Percentiles rank a stretch among this genome's conserved stretches.
These are phyloP conservation scores for Drosophila nigricruria DNA, from an alignment of 2,888 invertebrate genomes.

Conservation along the genomic window DNA sequence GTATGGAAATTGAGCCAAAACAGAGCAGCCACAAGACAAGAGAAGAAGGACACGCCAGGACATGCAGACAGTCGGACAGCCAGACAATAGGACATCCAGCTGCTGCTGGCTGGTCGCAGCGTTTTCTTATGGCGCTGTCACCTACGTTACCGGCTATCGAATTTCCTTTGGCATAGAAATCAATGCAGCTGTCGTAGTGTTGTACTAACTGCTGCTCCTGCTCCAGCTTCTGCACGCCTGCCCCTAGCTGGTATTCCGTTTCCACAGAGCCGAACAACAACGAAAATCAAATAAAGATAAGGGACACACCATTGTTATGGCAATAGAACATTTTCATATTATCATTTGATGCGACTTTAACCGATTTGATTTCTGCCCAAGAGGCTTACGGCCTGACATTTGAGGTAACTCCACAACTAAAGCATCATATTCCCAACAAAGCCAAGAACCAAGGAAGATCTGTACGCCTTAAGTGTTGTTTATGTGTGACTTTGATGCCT, in stretches of 20 bases:
- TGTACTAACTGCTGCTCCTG: not conserved
- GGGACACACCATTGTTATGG: conserved; percentile 19
- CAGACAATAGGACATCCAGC: conserved; percentile 13
- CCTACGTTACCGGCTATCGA: conserved; percentile 46
- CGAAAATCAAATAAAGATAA: not conserved
- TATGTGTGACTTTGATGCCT: not conserved
- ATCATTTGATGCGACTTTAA: conserved; percentile 19
- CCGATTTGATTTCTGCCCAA: conserved; percentile 22
- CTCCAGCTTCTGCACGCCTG: not conserved
- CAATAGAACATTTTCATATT: conserved; percentile 24
- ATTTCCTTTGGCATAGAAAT: conserved; percentile 44
- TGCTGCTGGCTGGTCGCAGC: conserved; percentile 11
- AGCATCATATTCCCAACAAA: not conserved
- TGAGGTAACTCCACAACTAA: not conserved
- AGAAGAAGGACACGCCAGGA: conserved; percentile 11
- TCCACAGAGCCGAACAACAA: not conserved
- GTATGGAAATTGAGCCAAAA: conserved; percentile 8
- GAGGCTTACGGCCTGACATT: conserved; percentile 7
- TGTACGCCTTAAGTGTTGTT: not conserved
- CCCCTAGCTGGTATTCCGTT: conserved; percentile 6
- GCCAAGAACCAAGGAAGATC: not conserved
- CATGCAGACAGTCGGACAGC: not conserved
- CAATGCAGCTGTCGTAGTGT: conserved; percentile 41
- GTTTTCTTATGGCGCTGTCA: conserved; percentile 34
- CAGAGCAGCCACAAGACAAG: conserved; percentile 9